Evolutionary conservation across 2,888 invertebrate species (phyloP).

Genomic region (Trichopria drosophilae): DNA sequence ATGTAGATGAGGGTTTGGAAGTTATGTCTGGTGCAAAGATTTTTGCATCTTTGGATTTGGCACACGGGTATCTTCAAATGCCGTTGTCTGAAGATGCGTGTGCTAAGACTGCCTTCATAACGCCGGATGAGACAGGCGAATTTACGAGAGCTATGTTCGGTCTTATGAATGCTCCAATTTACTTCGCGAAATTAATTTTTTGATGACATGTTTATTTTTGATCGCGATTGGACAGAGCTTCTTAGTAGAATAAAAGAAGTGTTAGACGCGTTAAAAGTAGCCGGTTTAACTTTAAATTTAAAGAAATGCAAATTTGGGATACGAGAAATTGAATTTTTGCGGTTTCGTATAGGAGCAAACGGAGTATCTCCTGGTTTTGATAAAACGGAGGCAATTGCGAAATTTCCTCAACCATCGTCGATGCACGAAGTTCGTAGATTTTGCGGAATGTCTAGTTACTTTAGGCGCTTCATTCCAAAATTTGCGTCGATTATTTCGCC

Average conservation of each 20-base stretch:
- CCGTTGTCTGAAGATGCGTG: slow-evolving; percentile 17
- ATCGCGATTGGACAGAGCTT: slow-evolving; percentile 36
- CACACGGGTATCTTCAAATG: slow-evolving; percentile 35
- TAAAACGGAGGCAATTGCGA: slow-evolving; percentile 33
- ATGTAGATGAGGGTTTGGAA: slow-evolving; percentile 29
- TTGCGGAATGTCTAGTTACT: slow-evolving; percentile 20
- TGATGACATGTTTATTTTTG: no score
- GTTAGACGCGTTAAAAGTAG: no score
- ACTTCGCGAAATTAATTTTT: no score
- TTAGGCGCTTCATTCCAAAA: slow-evolving; percentile 18
- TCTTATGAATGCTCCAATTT: slow-evolving; percentile 42
- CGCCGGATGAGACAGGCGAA: slow-evolving; percentile 45
- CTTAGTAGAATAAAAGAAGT: slow-evolving; percentile 33
- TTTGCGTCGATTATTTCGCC: slow-evolving; percentile 17
- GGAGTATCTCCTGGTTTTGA: slow-evolving; percentile 25
- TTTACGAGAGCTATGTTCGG: slow-evolving; percentile 45
- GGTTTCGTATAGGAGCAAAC: slow-evolving; percentile 9
- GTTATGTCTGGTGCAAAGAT: slow-evolving; percentile 19
- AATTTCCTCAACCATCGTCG: slow-evolving; percentile 19
- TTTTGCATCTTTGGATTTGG: no score
- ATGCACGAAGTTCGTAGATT: slow-evolving; percentile 11
- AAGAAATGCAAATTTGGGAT: slow-evolving; percentile 43
- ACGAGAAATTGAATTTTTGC: no score
- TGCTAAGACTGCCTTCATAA: slow-evolving; percentile 42
- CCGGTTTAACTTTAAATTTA: slow-evolving; percentile 44